A percentile compares a stretch with the other conserved stretches of the same genome.
phyloP scores from a whole-genome alignment of 2,797 vertebrate species.

The Hydrophis major region DNA sequence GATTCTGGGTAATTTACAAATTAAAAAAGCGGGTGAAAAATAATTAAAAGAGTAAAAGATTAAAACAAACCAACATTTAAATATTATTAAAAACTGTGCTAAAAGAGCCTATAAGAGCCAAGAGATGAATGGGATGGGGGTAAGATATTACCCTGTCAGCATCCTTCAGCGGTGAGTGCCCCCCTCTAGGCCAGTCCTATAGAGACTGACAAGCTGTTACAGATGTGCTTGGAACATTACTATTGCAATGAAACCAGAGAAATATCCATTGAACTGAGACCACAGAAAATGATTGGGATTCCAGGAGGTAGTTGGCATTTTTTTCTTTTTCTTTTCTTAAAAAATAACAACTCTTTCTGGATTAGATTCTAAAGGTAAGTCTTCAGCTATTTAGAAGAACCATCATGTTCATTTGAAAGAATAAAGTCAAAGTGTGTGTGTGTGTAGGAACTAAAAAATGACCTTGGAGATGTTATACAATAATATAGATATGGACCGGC shows the following conservation, averaged over 20 bases:
- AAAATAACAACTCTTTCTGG: neutral
- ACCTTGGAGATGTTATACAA: neutral
- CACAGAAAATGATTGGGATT: neutral
- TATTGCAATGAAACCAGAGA: neutral
- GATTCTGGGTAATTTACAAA: neutral
- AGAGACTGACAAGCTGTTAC: neutral
- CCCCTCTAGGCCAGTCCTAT: neutral
- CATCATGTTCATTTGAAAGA: neutral
- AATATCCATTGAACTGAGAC: neutral
- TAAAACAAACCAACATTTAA: neutral
- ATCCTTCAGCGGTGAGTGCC: neutral
- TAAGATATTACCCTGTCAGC: neutral
- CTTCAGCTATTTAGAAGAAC: neutral
- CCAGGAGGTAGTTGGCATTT: neutral
- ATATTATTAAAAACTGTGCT: neutral
- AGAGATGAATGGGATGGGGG: neutral
- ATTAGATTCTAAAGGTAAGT: neutral
- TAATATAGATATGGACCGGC: neutral
- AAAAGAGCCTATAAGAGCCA: neutral
- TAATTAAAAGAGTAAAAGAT: neutral
- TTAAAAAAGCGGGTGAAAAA: neutral
- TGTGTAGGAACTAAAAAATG: neutral
- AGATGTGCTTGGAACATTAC: neutral
- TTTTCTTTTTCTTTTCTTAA: neutral
- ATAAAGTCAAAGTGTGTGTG: neutral